A percentile compares a stretch with the other conserved stretches of the same genome.
Conservation (phyloP, 2,888 invertebrate genomes). For the Parascotia fuliginaria region DNA sequence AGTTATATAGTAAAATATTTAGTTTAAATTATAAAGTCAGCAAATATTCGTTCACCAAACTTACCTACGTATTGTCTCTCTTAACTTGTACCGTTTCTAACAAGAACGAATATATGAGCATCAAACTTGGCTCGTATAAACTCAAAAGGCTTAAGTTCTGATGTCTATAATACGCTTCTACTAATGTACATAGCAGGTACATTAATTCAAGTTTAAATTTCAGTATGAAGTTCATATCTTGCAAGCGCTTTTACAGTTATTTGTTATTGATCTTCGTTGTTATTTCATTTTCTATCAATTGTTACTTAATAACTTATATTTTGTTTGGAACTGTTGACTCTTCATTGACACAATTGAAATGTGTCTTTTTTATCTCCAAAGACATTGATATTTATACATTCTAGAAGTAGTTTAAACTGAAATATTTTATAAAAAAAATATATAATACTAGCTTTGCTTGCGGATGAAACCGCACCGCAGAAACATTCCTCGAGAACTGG, state of each 20-base stretch:
- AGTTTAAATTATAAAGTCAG: not conserved
- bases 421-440: too few relatives aligned
- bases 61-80: slow-evolving; percentile 6
- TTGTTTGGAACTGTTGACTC: too few relatives aligned
- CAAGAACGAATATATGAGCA: slow-evolving; percentile 53
- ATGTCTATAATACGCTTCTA: slow-evolving; percentile 49
- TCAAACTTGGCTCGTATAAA: slow-evolving; percentile 67
- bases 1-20: not conserved
- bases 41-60: not conserved
- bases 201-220: slow-evolving; percentile 44
- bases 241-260: slow-evolving; percentile 12
- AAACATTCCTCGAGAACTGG: too few relatives aligned
- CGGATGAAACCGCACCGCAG: too few relatives aligned
- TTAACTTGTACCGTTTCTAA: slow-evolving; percentile 34
- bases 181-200: slow-evolving; percentile 42
- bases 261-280: slow-evolving; percentile 21
- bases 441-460: too few relatives aligned
- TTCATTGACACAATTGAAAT: too few relatives aligned
- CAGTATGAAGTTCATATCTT: slow-evolving; percentile 17
- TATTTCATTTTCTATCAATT: not conserved
- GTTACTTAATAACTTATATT: not conserved
- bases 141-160: slow-evolving; percentile 63
- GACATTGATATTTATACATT: too few relatives aligned
- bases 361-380: too few relatives aligned
- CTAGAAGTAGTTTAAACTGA: too few relatives aligned